Base-by-base conservation (phyloP, 2,888 invertebrate genomes). In the Tachina lurida region DNA sequence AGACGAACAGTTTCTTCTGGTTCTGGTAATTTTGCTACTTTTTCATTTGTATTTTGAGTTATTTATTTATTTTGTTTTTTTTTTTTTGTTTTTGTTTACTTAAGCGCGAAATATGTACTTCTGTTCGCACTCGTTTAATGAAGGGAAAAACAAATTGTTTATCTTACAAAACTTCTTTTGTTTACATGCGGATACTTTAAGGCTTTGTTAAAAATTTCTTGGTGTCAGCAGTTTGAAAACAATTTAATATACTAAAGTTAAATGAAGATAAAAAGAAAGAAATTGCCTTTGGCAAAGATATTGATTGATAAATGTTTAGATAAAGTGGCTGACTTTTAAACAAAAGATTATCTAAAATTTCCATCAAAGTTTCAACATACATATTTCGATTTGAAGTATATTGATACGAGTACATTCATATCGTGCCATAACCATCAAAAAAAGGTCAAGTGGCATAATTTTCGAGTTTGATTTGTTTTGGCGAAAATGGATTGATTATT, bases 71-170 rank as follows among this genome's bases (percentile, higher is more conserved):
- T 15, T 2, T 15, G 15, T 67, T 41, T 9, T 22, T 58, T 45
- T 68, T 15, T 1, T 15, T 39, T 67, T 39, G 12, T n/a, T 56
- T 45, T 68, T 81, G 71, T 75, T 81, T 81, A 68, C n/a, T 54
- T 75, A 45, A 54, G 39, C 43, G 56, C 43, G 7, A 60, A 77
- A 67, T 58, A 17, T 70, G 52, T 52, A 17, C 73, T 73, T 52
- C 80, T 31, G 67, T 84, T 73, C 71, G 76, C 84, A 84, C 84
- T 84, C 76, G 76, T 58, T 80, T 76, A 43, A 84, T 76, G 45
- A 73, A 80, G 47, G 47, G 43, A 43, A 73, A n/a, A 52, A 60
- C 8, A 19, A 58, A 60, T 41, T 76, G 71, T 84, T 71, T 80
- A 81, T 81, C 60, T 60, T 31, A 31, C 15, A 41, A n/a, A 31